Evolutionary conservation across 2,797 vertebrate genomes (phyloP).

Genomic region (Garrulus glandarius): DNA sequence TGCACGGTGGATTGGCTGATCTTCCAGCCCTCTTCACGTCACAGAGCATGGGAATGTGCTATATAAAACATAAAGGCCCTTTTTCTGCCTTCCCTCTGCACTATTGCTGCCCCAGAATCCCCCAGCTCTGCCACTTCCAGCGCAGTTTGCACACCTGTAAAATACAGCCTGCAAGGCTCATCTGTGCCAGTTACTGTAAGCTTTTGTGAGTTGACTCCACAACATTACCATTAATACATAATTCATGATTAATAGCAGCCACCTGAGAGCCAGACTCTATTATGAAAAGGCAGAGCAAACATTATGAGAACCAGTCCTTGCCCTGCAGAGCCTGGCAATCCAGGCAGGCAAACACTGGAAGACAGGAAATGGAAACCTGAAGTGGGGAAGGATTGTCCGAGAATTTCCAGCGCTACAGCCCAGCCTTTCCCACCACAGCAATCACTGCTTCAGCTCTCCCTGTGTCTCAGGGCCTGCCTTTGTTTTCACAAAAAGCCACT

Average conservation of each 20-base stretch:
- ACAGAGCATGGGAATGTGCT: not conserved
- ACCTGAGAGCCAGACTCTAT: not conserved
- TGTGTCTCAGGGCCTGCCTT: not conserved
- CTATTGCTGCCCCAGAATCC: fast-evolving
- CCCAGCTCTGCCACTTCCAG: not conserved
- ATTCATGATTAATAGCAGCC: slow-evolving; percentile 8
- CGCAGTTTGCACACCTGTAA: not conserved
- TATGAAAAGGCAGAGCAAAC: not conserved
- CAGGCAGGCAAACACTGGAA: not conserved
- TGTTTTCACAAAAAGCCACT: not conserved
- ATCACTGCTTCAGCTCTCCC: not conserved
- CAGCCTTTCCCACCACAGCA: not conserved
- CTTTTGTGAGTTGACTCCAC: not conserved
- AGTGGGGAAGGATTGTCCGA: not conserved
- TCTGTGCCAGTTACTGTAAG: not conserved
- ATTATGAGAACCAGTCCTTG: not conserved
- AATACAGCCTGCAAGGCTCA: not conserved
- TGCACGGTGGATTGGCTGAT: not conserved
- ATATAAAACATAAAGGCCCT: fast-evolving
- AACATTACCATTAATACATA: not conserved
- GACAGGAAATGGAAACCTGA: not conserved
- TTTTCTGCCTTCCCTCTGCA: not conserved
- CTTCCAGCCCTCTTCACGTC: not conserved
- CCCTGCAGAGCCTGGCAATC: not conserved
- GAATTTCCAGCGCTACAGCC: not conserved